These are phyloP conservation scores for Setophaga coronata DNA, from an alignment of 2,113 vertebrate species.

Conservation along the genomic window DNA sequence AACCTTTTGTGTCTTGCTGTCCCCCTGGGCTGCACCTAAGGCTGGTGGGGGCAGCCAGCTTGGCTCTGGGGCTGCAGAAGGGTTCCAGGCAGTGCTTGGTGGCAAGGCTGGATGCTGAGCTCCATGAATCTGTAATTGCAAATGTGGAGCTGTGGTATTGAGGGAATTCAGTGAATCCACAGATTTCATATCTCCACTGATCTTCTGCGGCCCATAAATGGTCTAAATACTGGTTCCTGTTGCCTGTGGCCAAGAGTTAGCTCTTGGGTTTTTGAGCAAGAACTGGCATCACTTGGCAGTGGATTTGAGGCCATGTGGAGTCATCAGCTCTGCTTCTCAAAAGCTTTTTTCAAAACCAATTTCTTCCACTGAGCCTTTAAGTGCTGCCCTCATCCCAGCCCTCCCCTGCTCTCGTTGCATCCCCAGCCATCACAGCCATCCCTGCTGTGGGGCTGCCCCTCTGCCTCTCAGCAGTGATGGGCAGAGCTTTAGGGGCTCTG, in stretches of 20 bases:
- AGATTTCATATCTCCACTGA: slow-evolving; percentile 5
- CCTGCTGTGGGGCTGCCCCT: neutral
- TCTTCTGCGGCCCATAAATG: neutral
- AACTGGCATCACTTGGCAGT: neutral
- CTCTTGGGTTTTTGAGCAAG: slow-evolving; percentile 11
- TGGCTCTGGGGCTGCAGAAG: neutral
- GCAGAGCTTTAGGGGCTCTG: fast-evolving
- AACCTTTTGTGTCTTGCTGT: neutral
- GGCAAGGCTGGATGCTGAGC: neutral
- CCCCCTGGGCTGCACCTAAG: too few relatives aligned
- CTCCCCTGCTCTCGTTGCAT: neutral
- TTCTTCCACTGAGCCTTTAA: neutral
- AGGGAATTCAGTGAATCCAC: slow-evolving; percentile 43
- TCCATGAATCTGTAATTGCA: neutral
- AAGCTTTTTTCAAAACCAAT: neutral
- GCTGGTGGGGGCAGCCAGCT: neutral
- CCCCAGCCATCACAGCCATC: fast-evolving
- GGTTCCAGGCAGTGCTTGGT: neutral
- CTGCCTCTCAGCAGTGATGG: fast-evolving
- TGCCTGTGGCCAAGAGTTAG: neutral
- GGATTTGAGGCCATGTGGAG: neutral
- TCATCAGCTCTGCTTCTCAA: neutral
- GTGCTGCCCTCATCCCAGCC: neutral
- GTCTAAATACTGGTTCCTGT: neutral
- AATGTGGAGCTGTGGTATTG: neutral